Evolutionary conservation across 2,113 vertebrate genomes (phyloP), one percentile per base, ranked within the genome.

Genomic region (Leucosticte australis): DNA sequence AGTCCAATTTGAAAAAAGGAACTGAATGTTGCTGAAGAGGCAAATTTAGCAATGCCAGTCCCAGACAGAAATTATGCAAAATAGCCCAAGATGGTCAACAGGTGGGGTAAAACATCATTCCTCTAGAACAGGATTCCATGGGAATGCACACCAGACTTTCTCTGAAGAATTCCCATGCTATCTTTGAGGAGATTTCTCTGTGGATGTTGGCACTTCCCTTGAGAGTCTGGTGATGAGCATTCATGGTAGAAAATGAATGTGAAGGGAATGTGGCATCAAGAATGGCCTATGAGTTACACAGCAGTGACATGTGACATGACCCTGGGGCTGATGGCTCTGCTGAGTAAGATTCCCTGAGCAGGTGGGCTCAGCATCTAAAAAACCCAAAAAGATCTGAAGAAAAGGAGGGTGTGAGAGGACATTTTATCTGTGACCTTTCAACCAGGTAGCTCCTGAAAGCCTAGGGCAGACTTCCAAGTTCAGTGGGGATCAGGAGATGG

Each of bases 351-450:
- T 13, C 18, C 20, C n/a, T 7, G 23, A 84, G 49, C 30, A 83
- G 20, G 15, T 7, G 41, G 37, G 42, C n/a, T 71, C 62, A 49
- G 39, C 15, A 15, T 46, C 37, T 53, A 83, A 39, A 80, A 35
- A 80, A 80, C 69, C 1, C 1, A 75, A 13, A 26, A 85, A 71
- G 56, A 74, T 55, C 41, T 84, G 57, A 91, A 67, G 52, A 84
- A 91, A 70, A 85, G 10, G 6, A 77, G 10, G 17, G 16, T 3
- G 0, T 4, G 15, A 85, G n/a, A 0, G 0, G 37, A 50, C 28
- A 57, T 35, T 71, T 94, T 7, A 87, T 59, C 35, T 1, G 3
- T 27, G 27, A 65, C 33, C 10, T 74, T 67, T 84, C 50, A 94
- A 74, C 14, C 39, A 55, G 30, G 6, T n/a, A 37, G 57, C 21